Conservation (phyloP, 2,888 invertebrate genomes). For the Marronus borbonicus region DNA sequence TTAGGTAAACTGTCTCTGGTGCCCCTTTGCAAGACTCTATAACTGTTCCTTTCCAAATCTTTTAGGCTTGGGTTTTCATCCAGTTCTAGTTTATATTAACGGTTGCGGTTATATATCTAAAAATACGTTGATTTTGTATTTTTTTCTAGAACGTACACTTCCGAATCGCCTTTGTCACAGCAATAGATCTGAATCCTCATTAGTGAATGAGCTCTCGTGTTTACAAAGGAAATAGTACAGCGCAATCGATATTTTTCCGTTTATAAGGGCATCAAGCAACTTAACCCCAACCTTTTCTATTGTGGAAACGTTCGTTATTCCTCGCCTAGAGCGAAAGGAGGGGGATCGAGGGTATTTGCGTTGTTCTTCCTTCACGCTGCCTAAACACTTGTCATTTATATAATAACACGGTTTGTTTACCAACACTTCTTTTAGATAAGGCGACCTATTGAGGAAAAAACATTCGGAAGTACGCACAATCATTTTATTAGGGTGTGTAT, state of each 20-base stretch:
- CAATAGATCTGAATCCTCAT: not conserved
- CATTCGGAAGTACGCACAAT: slow-evolving; percentile 5
- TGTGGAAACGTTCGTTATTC: not conserved
- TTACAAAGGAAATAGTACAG: not conserved
- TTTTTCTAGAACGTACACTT: too few relatives aligned
- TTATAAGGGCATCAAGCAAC: not conserved
- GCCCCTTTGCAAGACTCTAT: too few relatives aligned
- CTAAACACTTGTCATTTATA: slow-evolving; percentile 19
- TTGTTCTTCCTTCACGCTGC: slow-evolving; percentile 9
- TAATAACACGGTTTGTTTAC: slow-evolving; percentile 21
- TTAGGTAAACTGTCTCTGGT: too few relatives aligned
- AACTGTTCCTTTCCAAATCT: too few relatives aligned
- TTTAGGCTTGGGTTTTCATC: too few relatives aligned
- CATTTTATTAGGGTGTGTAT: slow-evolving; percentile 20
- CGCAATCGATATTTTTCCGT: not conserved
- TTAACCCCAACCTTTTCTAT: slow-evolving; percentile 4
- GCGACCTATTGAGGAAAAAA: slow-evolving; percentile 5
- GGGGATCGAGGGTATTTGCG: not conserved
- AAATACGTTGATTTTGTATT: too few relatives aligned
- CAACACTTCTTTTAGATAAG: slow-evolving; percentile 18
- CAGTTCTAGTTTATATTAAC: too few relatives aligned
- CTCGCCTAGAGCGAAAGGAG: not conserved
- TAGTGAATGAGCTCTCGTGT: slow-evolving; percentile 7
- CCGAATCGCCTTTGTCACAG: too few relatives aligned
- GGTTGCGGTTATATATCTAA: too few relatives aligned